phyloP scores from a whole-genome alignment of 1,140 invertebrate species.

The Dendroctonus valens region DNA sequence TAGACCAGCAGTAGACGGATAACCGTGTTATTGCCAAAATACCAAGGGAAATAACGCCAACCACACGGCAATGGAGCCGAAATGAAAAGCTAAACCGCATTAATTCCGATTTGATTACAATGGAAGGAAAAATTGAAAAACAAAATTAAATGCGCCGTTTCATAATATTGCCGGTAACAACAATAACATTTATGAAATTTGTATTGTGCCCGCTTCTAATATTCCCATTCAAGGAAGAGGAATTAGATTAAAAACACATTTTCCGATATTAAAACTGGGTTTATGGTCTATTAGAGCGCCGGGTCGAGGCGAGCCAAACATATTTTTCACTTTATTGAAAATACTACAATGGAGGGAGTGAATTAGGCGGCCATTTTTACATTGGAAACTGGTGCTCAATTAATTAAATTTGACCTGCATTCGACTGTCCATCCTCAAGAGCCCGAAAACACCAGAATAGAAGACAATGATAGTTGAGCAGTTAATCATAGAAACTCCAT shows the following conservation, averaged over 20 bases:
- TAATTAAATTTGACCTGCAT: too few species aligned
- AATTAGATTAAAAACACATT: slow-evolving; percentile 11
- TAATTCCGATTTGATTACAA: too few species aligned
- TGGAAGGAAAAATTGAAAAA: too few species aligned
- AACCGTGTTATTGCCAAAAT: neutral
- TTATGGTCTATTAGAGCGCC: slow-evolving; percentile 13
- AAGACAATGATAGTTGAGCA: too few species aligned
- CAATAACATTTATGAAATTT: slow-evolving; percentile 11
- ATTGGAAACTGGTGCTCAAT: too few species aligned
- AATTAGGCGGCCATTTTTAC: too few species aligned
- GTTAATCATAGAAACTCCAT: too few species aligned
- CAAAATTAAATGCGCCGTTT: neutral
- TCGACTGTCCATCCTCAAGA: too few species aligned
- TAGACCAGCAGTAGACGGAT: neutral
- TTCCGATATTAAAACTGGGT: slow-evolving; percentile 7
- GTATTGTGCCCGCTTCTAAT: slow-evolving; percentile 1
- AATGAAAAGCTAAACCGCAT: too few species aligned
- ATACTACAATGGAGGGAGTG: neutral
- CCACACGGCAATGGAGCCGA: too few species aligned
- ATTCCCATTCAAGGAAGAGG: slow-evolving; percentile 1
- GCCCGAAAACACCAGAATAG: too few species aligned
- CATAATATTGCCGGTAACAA: slow-evolving; percentile 4
- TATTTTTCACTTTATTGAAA: slow-evolving; percentile 8
- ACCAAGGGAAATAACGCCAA: neutral
- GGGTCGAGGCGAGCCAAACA: neutral